These are phyloP conservation scores for Bufo bufo DNA, from an alignment of 2,113 vertebrate species.

Conservation along the genomic window DNA sequence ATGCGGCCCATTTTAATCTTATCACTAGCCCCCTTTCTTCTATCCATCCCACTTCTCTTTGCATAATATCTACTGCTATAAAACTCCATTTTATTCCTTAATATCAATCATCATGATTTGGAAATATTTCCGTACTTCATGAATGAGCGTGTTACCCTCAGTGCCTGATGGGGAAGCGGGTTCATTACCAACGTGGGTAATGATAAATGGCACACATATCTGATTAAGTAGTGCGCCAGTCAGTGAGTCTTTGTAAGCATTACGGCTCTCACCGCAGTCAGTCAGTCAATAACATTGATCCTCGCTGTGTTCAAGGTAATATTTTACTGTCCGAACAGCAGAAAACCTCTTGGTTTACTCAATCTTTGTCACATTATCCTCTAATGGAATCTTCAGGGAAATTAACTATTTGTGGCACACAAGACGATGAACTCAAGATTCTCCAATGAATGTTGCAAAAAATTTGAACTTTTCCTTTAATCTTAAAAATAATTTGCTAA, in stretches of 20 bases:
- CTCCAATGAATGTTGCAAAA: neutral
- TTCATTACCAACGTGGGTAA: neutral
- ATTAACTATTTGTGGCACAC: neutral
- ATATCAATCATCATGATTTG: neutral
- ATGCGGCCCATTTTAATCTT: no score
- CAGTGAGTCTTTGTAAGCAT: constrained; percentile 16
- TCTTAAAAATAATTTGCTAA: neutral
- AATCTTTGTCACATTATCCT: constrained; percentile 28
- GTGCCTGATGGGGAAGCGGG: neutral
- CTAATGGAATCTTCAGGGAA: constrained; percentile 5
- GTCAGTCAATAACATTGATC: constrained; percentile 46
- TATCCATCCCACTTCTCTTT: no score
- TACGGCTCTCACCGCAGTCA: neutral
- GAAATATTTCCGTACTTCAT: neutral
- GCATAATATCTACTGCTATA: no score
- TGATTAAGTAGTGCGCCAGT: constrained; percentile 19
- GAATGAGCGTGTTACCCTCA: neutral
- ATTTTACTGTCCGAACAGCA: constrained; percentile 28
- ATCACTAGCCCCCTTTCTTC: no score
- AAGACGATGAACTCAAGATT: no score
- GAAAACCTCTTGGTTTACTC: constrained; percentile 18
- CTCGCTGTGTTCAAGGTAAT: constrained; percentile 12
- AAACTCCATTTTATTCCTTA: neutral
- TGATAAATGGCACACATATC: constrained; percentile 7
- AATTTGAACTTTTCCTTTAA: neutral